phyloP scores from a whole-genome alignment of 1,140 invertebrate species.

The Brachionus rubens region DNA sequence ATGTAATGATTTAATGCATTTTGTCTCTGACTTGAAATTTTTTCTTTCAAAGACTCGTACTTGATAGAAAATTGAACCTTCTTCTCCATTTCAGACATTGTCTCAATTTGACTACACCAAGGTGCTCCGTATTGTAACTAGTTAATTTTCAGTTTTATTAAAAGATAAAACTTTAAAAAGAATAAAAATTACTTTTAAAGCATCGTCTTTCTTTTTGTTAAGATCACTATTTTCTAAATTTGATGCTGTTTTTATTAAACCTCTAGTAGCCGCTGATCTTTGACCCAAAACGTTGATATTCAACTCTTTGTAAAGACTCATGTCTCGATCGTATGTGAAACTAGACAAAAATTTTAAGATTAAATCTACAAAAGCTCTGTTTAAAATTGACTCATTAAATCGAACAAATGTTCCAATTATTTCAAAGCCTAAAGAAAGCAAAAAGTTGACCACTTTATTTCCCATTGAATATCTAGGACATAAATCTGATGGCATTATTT shows the following conservation, averaged over 20 bases:
- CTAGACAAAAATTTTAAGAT: constrained; percentile 28
- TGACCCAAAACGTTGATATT: constrained; percentile 38
- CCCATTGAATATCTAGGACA: background rate
- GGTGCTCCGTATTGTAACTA: background rate
- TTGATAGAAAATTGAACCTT: constrained; percentile 5
- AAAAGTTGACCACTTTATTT: constrained; percentile 42
- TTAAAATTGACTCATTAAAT: constrained; percentile 1
- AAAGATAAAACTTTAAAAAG: background rate
- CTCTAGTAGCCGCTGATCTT: constrained; percentile 12
- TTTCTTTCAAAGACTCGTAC: background rate
- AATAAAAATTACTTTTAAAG: constrained; percentile 18
- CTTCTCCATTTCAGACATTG: constrained; percentile 36
- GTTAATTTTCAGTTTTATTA: too few relatives aligned
- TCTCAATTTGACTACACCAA: constrained; percentile 34
- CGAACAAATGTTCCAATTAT: constrained; percentile 36
- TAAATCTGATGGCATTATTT: constrained; percentile 25
- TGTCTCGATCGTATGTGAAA: constrained; percentile 24
- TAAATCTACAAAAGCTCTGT: constrained; percentile 17
- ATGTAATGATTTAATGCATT: background rate
- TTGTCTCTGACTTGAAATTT: background rate
- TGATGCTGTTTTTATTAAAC: constrained; percentile 17
- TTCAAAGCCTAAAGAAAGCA: constrained; percentile 18
- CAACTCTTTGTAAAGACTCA: constrained; percentile 44
- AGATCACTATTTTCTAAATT: constrained; percentile 26
- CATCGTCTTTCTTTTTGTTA: background rate